Base-by-base conservation (phyloP, 2,113 vertebrate genomes). In the Proteles cristata region DNA sequence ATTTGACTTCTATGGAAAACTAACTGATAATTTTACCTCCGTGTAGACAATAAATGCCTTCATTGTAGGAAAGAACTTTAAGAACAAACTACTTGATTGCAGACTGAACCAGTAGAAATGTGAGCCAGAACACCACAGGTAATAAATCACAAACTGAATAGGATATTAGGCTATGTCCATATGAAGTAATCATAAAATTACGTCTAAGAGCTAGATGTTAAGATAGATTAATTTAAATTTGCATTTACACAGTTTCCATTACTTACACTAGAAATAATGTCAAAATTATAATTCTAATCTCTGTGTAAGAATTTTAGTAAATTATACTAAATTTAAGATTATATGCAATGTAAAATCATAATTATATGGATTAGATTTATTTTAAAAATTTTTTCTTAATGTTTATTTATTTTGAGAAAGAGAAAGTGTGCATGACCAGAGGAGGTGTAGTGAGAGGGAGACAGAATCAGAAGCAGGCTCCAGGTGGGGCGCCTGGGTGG, bases 241-340 rank as follows among this genome's bases (percentile, higher is more conserved):
- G 1, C 9, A 96, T 77, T 97, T 96, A 35, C 33, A 86, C 58
- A 12, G 9, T 65, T 93, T 95, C 85, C 14, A 14, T 73, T 74
- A 90, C 7, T 74, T 21, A 31, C 1, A 76, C 1, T 66, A 92
- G 43, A 94, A 89, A 73, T 69, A 10, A 12, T 76, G 14, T 76
- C 43, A 96, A 85, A 96, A 91, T 73, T 86, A 35, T 82, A 28
- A 5, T 9, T 81, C 8, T 77, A 21, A 85, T 61, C 2, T 3
- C 25, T 69, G 10, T 53, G 55, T 89, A 81, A 85, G 8, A 84
- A 81, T 74, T 76, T 96, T 90, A 84, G 84, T 77, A 92, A 96
- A 88, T 76, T 93, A 31, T 39, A 73, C 58, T 84, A 63, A 87
- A 83, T 86, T 81, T 90, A 94, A 93, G 16, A 84, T 76, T 65